Evolutionary conservation across 2,888 invertebrate genomes (phyloP).

Genomic region (Hermaeophaga mercurialis): DNA sequence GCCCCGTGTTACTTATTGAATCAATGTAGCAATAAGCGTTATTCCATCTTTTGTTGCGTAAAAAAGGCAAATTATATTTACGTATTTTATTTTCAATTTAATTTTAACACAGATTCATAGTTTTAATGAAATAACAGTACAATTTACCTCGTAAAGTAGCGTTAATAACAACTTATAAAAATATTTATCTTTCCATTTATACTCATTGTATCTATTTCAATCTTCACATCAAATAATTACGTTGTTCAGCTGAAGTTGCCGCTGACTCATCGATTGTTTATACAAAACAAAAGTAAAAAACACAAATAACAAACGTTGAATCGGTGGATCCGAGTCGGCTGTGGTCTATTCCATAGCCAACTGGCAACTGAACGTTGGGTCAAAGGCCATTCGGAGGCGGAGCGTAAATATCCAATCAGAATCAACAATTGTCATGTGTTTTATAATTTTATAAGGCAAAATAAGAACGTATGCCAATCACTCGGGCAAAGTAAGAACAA

Average conservation of each 20-base stretch:
- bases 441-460: slow-evolving; percentile 39
- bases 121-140: too few relatives aligned
- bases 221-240: neutral
- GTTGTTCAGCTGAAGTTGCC: neutral
- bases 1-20: too few relatives aligned
- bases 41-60: too few relatives aligned
- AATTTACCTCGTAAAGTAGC: too few relatives aligned
- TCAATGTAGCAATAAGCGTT: too few relatives aligned
- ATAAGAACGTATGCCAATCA: slow-evolving; percentile 15
- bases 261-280: slow-evolving; percentile 8
- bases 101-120: too few relatives aligned
- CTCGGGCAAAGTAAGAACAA: neutral
- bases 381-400: slow-evolving; percentile 43
- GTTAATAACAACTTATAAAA: too few relatives aligned
- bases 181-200: too few relatives aligned
- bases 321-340: slow-evolving; percentile 2
- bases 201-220: neutral
- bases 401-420: slow-evolving; percentile 42
- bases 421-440: slow-evolving; percentile 36
- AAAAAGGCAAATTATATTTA: too few relatives aligned
- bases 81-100: too few relatives aligned
- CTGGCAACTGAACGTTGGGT: slow-evolving; percentile 38
- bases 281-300: neutral
- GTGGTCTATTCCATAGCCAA: slow-evolving; percentile 17
- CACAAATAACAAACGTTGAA: neutral